Base-by-base conservation (phyloP, 2,888 invertebrate genomes). In the Phlogophora meticulosa region DNA sequence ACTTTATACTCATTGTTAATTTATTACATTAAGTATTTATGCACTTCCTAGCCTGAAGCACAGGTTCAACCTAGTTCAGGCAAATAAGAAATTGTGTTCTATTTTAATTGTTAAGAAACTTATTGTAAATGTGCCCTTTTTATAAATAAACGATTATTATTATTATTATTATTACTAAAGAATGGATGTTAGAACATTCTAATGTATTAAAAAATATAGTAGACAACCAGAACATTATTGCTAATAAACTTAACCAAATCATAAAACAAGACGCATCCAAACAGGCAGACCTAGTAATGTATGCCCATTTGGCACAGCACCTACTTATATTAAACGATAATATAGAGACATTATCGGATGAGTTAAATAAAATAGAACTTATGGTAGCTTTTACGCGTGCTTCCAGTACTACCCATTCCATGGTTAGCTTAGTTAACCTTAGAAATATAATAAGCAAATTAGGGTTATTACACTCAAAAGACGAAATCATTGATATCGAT, bases 211-310 rank as follows among this genome's bases (percentile, higher is more conserved):
- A 48, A 13, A 58, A 28, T n/a, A 13, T 55, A 24, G 43, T 46
- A 9, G 34, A 46, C n/a, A 58, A 58, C 13, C 58, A 57, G 43
- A 57, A 57, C 9, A 28, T 15, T 17, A 32, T 55, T 55, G 55
- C 55, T 7, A 32, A 10, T 9, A 56, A 43, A 56, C 32, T 56
- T 15, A 55, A 55, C 42, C 28, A 34, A 38, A 40, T 53, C 5
- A 17, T 53, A 22, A 53, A 40, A 53, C 40, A 24, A 11, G 53
- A 53, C 2, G 22, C 1, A n/a, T 32, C 32, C 20, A 46, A 36
- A 15, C 34, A 57, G 36, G 34, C 42, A 42, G 42, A 57, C 7
- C 11, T 57, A n/a, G 22, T 46, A n/a, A 57, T n/a, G 2, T 24
- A n/a, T 45, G 56, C 32, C 32, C 56, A 57, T 43, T 1, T 57